Evolutionary conservation across 1,140 invertebrate genomes (phyloP).

Genomic region (Elysia chlorotica): DNA sequence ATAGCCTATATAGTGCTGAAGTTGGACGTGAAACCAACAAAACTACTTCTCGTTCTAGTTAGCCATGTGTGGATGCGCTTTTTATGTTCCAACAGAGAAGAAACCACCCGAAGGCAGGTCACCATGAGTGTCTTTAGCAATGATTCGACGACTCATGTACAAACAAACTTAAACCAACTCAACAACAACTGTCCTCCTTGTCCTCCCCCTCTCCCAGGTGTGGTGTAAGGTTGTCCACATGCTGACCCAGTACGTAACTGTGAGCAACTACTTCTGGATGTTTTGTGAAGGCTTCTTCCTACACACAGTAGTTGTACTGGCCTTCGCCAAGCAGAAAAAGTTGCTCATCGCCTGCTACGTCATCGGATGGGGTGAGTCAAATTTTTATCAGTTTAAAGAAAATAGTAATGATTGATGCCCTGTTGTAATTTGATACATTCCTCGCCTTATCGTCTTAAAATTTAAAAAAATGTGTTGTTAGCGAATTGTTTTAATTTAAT

Average conservation of each 20-base stretch:
- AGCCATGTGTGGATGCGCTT: no score
- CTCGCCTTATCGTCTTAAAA: neutral
- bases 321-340: constrained; percentile 85
- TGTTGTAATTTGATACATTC: neutral
- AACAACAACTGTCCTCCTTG: no score
- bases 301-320: constrained; percentile 87
- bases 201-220: constrained; percentile 63
- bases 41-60: no score
- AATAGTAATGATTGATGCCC: neutral
- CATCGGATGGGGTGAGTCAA: constrained; percentile 82
- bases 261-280: constrained; percentile 92
- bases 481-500: no score
- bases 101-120: no score
- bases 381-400: neutral
- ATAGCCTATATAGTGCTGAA: no score
- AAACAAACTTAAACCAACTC: no score
- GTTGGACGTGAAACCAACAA: no score
- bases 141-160: no score
- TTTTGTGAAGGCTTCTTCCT: constrained; percentile 80
- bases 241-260: constrained; percentile 83
- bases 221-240: constrained; percentile 84
- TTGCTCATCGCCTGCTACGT: constrained; percentile 81
- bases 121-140: no score
- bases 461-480: no score
- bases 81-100: no score